These are phyloP conservation scores for Alligator mississippiensis DNA, from an alignment of 2,113 vertebrate species.

Conservation along the genomic window DNA sequence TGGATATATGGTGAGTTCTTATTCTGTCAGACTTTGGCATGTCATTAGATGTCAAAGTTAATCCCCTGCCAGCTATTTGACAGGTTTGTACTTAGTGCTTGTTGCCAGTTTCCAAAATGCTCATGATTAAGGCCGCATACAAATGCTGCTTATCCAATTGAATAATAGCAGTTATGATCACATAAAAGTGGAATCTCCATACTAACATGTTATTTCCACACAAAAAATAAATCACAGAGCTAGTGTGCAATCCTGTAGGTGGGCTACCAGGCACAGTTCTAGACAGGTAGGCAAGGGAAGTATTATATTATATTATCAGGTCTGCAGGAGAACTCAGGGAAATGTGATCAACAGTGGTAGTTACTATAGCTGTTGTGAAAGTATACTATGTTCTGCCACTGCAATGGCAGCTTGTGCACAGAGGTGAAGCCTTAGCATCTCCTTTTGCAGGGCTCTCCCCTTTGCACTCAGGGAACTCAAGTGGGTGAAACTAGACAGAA, in stretches of 20 bases:
- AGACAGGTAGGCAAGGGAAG: neutral
- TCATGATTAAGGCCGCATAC: constrained; percentile 70
- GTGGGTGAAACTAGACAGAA: no score
- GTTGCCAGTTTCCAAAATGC: constrained; percentile 64
- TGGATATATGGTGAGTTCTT: constrained; percentile 66
- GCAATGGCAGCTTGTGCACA: neutral
- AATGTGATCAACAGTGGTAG: neutral
- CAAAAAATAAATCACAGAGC: neutral
- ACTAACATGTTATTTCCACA: constrained; percentile 15
- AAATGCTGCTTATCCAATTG: constrained; percentile 64
- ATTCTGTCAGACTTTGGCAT: constrained; percentile 72
- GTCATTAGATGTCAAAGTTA: constrained; percentile 75
- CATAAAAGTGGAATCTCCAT: neutral
- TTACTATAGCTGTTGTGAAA: neutral
- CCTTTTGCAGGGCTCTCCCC: neutral
- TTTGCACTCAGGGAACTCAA: neutral
- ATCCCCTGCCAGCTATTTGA: constrained; percentile 76
- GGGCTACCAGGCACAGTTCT: neutral
- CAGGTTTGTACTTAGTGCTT: constrained; percentile 57
- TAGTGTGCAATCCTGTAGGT: neutral
- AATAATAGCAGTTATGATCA: constrained; percentile 43
- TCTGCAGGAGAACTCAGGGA: neutral
- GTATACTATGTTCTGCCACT: neutral
- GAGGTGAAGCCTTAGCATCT: neutral
- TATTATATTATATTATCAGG: neutral